Base-by-base conservation (phyloP, 1,140 invertebrate species). In the Brachionus angularis region DNA sequence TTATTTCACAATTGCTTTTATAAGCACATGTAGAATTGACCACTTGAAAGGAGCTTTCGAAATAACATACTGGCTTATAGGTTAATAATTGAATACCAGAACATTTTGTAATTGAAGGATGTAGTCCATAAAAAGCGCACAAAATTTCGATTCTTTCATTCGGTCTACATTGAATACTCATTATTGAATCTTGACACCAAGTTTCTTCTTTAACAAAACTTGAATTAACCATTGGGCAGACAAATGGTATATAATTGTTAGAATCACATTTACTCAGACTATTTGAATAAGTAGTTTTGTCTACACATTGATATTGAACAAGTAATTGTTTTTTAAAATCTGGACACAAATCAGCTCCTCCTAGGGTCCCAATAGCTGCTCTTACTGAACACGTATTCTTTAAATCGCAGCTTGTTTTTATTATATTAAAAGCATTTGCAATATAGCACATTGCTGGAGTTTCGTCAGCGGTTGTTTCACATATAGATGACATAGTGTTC, bases 291-390 rank as follows among this genome's bases (percentile, higher is more conserved):
- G 27, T 42, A 12, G 16, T 12, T 5, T 21, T 12, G 47, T 67
- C 42, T 1, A 67, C 42, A 47, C 62, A 67, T 47, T 67, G 62
- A 42, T 67, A 67, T n/a, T 67, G 62, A 12, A 67, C 33, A 8
- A 67, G 29, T 12, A 67, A 46, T 49, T 67, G 62, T 50, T 67
- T 67, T 12, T 10, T 3, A 33, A 27, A 33, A 47, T 16, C 16
- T 18, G 62, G 62, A 47, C 62, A 67, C 7, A 50, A 12, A 23
- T 67, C 62, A 23, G 31, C 47, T 12, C 25, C 62, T 5, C 39
- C 42, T 12, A 67, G 8, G 5, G 42, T 29, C 12, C 29, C 47
- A 8, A n/a, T 23, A 1, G 39, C 29, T 1, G 62, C 62, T 14
- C 42, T 18, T 27, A 67, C 3, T 10, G 62, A 33, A 27, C 62